Percentiles rank a stretch among this genome's conserved stretches.
Conservation (phyloP, 1,140 invertebrate genomes). For the Macrosteles quadrilineatus region DNA sequence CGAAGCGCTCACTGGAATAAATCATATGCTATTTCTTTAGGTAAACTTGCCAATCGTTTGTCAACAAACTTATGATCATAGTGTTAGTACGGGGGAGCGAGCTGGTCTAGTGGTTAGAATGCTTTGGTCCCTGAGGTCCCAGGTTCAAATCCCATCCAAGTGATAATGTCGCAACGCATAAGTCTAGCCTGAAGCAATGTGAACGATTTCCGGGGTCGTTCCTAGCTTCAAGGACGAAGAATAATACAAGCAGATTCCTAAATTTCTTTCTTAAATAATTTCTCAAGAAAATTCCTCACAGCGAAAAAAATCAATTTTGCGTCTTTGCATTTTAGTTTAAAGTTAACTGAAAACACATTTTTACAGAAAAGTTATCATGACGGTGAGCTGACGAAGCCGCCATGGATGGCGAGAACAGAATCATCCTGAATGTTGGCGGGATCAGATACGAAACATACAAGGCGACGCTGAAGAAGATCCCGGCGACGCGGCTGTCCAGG, state of each 20-base stretch:
- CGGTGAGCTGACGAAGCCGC: slow-evolving; percentile 1
- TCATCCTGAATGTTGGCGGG: slow-evolving; percentile 46
- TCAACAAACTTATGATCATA: too few relatives aligned
- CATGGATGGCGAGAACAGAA: slow-evolving; percentile 46
- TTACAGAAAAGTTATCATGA: slow-evolving; percentile 4
- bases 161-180: too few relatives aligned
- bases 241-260: not conserved
- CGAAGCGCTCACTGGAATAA: too few relatives aligned
- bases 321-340: not conserved
- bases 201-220: not conserved
- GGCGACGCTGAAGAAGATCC: slow-evolving; percentile 86
- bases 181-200: too few relatives aligned
- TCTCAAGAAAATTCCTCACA: too few relatives aligned
- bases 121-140: too few relatives aligned
- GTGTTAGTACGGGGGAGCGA: too few relatives aligned
- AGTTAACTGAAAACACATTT: not conserved
- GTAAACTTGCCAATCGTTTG: too few relatives aligned
- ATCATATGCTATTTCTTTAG: too few relatives aligned
- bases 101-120: too few relatives aligned
- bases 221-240: not conserved
- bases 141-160: too few relatives aligned
- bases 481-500: slow-evolving; percentile 77
- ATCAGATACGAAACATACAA: slow-evolving; percentile 77
- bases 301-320: not conserved
- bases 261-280: not conserved